Evolutionary conservation across 2,888 invertebrate species (phyloP).

Genomic region (Ferrisia virgata): DNA sequence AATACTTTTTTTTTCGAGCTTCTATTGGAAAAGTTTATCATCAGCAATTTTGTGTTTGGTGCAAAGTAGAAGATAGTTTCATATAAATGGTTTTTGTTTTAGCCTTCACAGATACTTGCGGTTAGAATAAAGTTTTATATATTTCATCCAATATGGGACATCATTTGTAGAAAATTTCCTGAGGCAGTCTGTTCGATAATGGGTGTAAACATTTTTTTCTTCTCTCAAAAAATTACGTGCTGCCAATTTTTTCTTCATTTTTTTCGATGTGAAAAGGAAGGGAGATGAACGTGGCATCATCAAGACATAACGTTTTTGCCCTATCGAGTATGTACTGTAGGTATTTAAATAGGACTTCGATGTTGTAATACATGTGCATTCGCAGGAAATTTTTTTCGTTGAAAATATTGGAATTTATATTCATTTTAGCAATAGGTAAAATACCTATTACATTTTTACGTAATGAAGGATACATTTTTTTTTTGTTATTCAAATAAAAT

Average conservation of each 20-base stretch:
- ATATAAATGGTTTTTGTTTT: background rate
- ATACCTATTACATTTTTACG: no score
- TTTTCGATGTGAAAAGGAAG: no score
- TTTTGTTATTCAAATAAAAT: no score
- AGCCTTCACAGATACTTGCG: background rate
- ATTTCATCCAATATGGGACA: background rate
- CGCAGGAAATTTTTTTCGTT: no score
- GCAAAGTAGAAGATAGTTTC: background rate
- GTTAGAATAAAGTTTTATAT: background rate
- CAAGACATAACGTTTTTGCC: no score
- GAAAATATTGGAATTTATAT: no score
- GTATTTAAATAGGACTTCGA: no score
- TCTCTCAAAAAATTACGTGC: background rate
- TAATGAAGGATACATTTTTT: no score
- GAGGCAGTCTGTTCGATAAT: background rate
- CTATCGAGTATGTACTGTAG: no score
- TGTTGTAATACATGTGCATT: no score
- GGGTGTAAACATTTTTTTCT: background rate
- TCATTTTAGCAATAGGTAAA: no score
- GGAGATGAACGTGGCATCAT: no score
- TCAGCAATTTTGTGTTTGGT: background rate
- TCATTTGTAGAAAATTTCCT: background rate
- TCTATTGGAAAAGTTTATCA: background rate
- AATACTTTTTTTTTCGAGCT: background rate
- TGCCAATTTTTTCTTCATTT: background rate